Evolutionary conservation across 2,797 vertebrate species (phyloP), one percentile per base, ranked within the genome.

Genomic region (Chromis chromis): DNA sequence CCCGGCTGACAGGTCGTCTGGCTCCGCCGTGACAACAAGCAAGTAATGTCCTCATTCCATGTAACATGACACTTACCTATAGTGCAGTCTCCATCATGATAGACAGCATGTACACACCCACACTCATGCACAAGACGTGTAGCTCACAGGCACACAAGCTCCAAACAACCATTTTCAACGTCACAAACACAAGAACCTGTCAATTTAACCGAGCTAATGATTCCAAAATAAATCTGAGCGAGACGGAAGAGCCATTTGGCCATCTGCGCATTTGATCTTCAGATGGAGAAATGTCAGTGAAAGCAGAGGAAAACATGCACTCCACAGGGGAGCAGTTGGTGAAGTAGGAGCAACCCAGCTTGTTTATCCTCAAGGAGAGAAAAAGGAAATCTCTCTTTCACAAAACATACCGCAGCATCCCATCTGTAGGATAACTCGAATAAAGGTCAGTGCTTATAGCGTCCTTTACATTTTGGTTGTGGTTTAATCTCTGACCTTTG

Each of bases 231-330:
- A 87, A 86, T 68, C 44, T 27, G 44, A 75, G 70, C 5, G 27
- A 78, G 69, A 79, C 42, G 19, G 14, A 76, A 39, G 78, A 79
- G 50, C 0, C 49, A 52, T 76, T 33, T 64, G 78, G 66, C 87
- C 85, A 86, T 89, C 87, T 90, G 88, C 70, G 57, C 72, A 58
- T 64, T 76, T 39, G 27, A 64, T 71, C 58, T 74, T 86, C 70
- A 83, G 78, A 84, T 74, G 76, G 72, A 82, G 67, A 83, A 70
- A 81, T 76, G 76, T 72, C 64, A 64, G 42, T 5, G 36, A 24
- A 74, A 52, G 77, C 72, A 69, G 59, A 78, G 61, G 61, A 65
- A 74, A 77, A 42, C 56, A 42, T 49, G 40, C 48, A 3, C 60
- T 70, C 71, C 75, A 60, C 70, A 49, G 36, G 76, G 74, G 66